Evolutionary conservation across 2,797 vertebrate genomes (phyloP), one percentile per base, ranked within the genome.

Genomic region (Scolopax rusticola): DNA sequence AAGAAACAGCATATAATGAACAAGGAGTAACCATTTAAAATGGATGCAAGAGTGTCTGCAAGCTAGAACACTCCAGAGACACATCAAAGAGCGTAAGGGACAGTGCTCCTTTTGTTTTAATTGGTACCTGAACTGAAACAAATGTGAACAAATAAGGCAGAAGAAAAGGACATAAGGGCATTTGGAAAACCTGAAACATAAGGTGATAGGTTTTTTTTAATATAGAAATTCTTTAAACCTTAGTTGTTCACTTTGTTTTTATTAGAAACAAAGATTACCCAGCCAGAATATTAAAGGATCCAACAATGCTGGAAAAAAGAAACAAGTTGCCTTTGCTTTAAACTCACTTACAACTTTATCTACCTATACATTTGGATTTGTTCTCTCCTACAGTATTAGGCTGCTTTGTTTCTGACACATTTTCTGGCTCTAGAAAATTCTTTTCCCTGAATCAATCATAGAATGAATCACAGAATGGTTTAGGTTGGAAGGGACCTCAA

Each of bases 1-100:
- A 91, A 73, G 50, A 96, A 81, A 93, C 8, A 90, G 30, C 18
- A 41, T 47, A 12, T 19, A 51, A 79, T 59, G 19, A 96, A 78
- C 33, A 63, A 67, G 33, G 56, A 33, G 32, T 53, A 79, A 41
- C 11, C 18, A 48, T 9, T 82, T 69, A 3, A 57, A 82, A 74
- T 3, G 5, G 14, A n/a, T 2, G 10, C n/a, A 41, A 4, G 18
- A 0, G 7, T 3, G 48, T 10, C 59, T 33, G 41, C 57, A 78
- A 36, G n/a, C 19, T 12, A 38, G n/a, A 25, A 45, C 20, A 40
- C 32, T 10, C 32, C 18, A 10, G 27, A 50, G 38, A 73, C 10
- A 27, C 15, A 30, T 5, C 20, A 64, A 48, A 47, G 61, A 57
- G 8, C 4, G 0, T 12, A 65, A 24, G 15, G 38, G 24, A 19